phyloP scores from a whole-genome alignment of 2,888 invertebrate species.

The Thalpophila matura region DNA sequence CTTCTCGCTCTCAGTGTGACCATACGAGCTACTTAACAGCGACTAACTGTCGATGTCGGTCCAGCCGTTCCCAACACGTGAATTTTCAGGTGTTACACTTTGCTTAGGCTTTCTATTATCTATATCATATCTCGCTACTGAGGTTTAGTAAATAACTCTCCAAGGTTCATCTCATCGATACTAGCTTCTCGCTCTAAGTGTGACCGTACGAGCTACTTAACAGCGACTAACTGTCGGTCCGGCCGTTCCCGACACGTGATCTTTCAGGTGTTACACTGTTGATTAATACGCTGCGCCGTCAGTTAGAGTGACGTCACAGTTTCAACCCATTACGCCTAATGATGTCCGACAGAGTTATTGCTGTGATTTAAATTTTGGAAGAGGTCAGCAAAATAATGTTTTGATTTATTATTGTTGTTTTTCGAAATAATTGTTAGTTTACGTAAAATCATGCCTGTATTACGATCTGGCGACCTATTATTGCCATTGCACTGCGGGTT shows the following conservation, averaged over 20 bases:
- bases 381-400: not conserved
- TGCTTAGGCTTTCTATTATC: too few species aligned
- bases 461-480: too few species aligned
- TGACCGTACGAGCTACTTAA: constrained; percentile 57
- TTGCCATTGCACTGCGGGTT: too few species aligned
- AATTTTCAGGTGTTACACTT: constrained; percentile 83
- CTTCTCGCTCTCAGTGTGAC: constrained; percentile 19
- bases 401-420: not conserved
- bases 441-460: too few species aligned
- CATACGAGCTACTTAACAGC: constrained; percentile 64
- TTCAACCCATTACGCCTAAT: constrained; percentile 55
- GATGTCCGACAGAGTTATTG: constrained; percentile 34
- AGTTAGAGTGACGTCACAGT: constrained; percentile 74
- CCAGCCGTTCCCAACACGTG: constrained; percentile 75
- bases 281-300: constrained; percentile 79
- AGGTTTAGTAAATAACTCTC: too few species aligned
- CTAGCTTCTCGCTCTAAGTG: not conserved
- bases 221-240: constrained; percentile 81
- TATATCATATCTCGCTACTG: too few species aligned
- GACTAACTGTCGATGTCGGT: constrained; percentile 83
- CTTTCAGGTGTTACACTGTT: constrained; percentile 81
- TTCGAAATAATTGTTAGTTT: too few species aligned
- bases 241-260: constrained; percentile 77
- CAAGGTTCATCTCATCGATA: too few species aligned
- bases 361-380: constrained; percentile 29